A percentile compares a stretch with the other conserved stretches of the same genome.
Evolutionary conservation across 2,888 invertebrate genomes (phyloP).

Genomic region (Synanthedon formicaeformis): DNA sequence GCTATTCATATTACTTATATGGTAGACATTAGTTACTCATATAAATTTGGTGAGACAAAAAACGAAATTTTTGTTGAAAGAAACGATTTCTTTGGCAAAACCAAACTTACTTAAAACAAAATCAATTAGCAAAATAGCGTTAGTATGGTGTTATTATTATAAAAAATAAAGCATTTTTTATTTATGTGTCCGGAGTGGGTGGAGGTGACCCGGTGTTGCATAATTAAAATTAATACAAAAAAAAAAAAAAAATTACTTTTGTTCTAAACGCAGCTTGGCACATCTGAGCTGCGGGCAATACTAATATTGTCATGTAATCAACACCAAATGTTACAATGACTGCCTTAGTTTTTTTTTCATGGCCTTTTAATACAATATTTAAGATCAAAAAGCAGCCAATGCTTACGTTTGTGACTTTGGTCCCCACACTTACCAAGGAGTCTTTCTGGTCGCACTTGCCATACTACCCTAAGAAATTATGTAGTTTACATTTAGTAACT

Average conservation of each 20-base stretch:
- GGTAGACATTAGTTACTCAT: no score
- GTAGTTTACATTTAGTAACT: neutral
- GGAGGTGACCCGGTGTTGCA: no score
- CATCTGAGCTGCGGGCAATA: neutral
- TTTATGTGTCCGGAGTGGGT: no score
- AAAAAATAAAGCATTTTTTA: no score
- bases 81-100: no score
- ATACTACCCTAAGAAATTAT: neutral
- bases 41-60: no score
- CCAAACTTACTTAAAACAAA: no score
- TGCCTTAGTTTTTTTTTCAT: conserved; percentile 4
- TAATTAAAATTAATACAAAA: no score
- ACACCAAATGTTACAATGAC: conserved; percentile 17
- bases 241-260: neutral
- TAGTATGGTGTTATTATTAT: no score
- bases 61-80: no score
- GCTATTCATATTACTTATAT: no score
- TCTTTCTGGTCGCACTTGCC: conserved; percentile 11
- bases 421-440: conserved; percentile 54
- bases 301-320: conserved; percentile 36
- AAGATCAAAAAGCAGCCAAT: neutral
- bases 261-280: neutral
- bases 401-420: conserved; percentile 37
- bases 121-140: no score
- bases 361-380: neutral